Evolutionary conservation across 1,140 invertebrate species (phyloP).

Genomic region (Medauroidea extradentata): DNA sequence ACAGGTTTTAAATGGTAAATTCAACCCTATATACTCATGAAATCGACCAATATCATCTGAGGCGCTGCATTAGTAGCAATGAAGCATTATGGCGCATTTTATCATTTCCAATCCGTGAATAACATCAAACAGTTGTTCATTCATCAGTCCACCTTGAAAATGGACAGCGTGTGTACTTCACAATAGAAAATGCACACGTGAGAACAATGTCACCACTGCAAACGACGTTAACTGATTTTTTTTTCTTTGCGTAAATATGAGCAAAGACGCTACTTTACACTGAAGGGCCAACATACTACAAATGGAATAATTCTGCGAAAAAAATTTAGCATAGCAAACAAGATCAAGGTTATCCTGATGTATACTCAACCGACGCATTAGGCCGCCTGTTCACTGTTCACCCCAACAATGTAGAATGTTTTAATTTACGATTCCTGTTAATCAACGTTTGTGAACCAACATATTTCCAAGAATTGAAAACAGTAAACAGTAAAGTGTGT

Average conservation of each 20-base stretch:
- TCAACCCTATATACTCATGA: conserved; percentile 10
- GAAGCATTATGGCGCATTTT: conserved; percentile 41
- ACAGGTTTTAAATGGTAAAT: conserved; percentile 29
- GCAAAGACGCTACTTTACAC: conserved; percentile 38
- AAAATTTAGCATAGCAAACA: conserved; percentile 23
- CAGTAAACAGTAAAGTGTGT: conserved; percentile 41
- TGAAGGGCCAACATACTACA: conserved; percentile 40
- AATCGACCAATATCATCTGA: conserved; percentile 33
- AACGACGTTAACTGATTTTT: conserved; percentile 36
- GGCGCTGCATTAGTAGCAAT: conserved; percentile 40
- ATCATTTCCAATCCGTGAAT: conserved; percentile 12
- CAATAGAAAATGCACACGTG: conserved; percentile 21
- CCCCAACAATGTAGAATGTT: conserved; percentile 39
- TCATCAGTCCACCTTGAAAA: conserved; percentile 30
- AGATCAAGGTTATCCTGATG: conserved; percentile 27
- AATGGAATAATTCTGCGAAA: conserved; percentile 34
- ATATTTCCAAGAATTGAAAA: conserved; percentile 41
- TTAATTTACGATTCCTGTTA: conserved; percentile 40
- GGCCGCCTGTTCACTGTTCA: conserved; percentile 41
- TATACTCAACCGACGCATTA: conserved; percentile 25
- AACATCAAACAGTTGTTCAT: conserved; percentile 8
- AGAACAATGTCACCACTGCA: conserved; percentile 10
- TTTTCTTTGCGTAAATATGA: conserved; percentile 30
- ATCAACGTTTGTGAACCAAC: conserved; percentile 38
- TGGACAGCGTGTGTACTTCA: conserved; percentile 34